Evolutionary conservation across 2,888 invertebrate genomes (phyloP).

Genomic region (Idaea straminata): DNA sequence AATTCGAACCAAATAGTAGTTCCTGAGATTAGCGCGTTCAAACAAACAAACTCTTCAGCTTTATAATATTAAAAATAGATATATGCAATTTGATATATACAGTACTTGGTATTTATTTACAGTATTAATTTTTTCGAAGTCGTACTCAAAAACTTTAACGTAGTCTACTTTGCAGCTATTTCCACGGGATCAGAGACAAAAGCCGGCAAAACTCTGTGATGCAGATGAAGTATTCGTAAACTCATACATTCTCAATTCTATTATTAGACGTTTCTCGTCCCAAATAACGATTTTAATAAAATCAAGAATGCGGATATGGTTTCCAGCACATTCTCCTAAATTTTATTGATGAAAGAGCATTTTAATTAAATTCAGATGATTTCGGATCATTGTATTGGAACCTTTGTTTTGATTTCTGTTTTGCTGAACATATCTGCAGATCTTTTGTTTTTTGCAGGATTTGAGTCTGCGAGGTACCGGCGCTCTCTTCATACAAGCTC

Average conservation of each 20-base stretch:
- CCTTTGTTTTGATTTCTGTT: not conserved
- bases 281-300: not conserved
- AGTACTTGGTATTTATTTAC: no score
- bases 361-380: slow-evolving; percentile 5
- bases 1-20: no score
- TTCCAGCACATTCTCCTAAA: not conserved
- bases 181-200: no score
- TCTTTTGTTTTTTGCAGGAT: not conserved
- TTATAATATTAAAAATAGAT: no score
- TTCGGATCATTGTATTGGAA: slow-evolving; percentile 1
- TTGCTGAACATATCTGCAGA: not conserved
- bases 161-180: no score
- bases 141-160: no score
- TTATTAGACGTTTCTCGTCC: not conserved
- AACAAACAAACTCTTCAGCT: no score
- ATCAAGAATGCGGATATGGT: not conserved
- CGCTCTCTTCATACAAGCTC: no score
- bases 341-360: not conserved
- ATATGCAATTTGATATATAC: no score
- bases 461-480: no score
- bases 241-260: not conserved
- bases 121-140: no score
- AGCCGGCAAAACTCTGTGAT: not conserved
- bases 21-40: no score
- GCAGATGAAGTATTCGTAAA: not conserved